A percentile compares a stretch with the other conserved stretches of the same genome.
phyloP scores from a whole-genome alignment of 2,888 invertebrate species.

The Harmothoe impar region DNA sequence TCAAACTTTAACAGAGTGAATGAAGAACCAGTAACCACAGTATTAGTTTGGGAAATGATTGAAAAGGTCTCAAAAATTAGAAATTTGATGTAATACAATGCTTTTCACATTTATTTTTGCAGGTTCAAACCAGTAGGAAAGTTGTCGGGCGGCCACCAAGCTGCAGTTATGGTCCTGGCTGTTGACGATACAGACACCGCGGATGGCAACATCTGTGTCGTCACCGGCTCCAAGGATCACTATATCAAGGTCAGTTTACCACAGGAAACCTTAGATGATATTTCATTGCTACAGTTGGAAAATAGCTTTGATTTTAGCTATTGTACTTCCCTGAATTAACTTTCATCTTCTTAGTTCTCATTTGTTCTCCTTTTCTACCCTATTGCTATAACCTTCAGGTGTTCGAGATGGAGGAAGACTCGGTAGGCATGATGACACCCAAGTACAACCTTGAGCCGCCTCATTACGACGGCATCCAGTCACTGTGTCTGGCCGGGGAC shows the following conservation, averaged over 20 bases:
- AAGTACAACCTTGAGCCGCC: slow-evolving; percentile 90
- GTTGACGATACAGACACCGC: slow-evolving; percentile 85
- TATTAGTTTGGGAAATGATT: no score
- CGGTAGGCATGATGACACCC: slow-evolving; percentile 85
- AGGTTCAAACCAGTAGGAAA: slow-evolving; percentile 88
- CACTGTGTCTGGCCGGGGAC: slow-evolving; percentile 88
- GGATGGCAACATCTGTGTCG: slow-evolving; percentile 79
- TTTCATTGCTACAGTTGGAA: no score
- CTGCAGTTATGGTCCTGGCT: slow-evolving; percentile 92
- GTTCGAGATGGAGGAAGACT: slow-evolving; percentile 84
- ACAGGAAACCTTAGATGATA: no score
- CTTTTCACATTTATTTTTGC: slow-evolving; percentile 78
- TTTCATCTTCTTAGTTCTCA: no score
- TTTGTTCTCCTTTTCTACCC: no score
- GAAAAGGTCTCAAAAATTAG: no score
- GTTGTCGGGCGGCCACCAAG: slow-evolving; percentile 90
- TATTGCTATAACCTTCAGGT: slow-evolving; percentile 74
- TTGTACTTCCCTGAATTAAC: no score
- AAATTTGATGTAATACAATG: no score
- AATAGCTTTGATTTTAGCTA: no score
- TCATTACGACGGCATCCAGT: slow-evolving; percentile 95
- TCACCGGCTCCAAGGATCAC: slow-evolving; percentile 89
- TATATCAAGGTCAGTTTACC: slow-evolving; percentile 87
- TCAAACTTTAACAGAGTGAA: no score
- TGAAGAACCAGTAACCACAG: no score